A percentile compares a stretch with the other conserved stretches of the same genome.
Evolutionary conservation across 2,797 vertebrate genomes (phyloP).

Genomic region (Danio kyathit): DNA sequence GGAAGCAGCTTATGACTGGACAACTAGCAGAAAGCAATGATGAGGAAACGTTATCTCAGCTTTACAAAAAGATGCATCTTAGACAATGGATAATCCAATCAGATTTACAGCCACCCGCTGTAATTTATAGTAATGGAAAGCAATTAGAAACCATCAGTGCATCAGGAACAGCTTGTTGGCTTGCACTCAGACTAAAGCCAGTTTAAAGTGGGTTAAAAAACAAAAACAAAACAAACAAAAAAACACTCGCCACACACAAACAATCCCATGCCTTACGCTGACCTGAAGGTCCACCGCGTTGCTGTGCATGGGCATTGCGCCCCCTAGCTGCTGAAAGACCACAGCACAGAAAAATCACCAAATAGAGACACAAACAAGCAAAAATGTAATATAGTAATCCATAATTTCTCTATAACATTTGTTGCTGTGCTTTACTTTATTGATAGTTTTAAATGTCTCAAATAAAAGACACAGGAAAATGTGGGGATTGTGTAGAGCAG

Average conservation of each 20-base stretch:
- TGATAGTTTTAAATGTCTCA: background rate
- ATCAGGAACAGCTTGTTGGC: background rate
- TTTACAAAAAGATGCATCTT: conserved; percentile 19
- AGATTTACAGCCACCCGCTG: background rate
- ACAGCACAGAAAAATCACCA: conserved; percentile 62
- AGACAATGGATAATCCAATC: conserved; percentile 19
- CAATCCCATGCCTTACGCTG: conserved; percentile 71
- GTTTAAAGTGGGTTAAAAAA: conserved; percentile 34
- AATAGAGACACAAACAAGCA: conserved; percentile 36
- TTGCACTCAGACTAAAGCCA: conserved; percentile 28
- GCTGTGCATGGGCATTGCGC: conserved; percentile 66
- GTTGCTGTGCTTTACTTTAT: background rate
- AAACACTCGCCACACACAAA: conserved; percentile 25
- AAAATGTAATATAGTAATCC: background rate
- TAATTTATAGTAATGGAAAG: conserved; percentile 20
- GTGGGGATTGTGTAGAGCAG: background rate
- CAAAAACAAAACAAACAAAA: too few species aligned
- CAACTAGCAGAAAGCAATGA: conserved; percentile 12
- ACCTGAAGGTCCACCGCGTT: conserved; percentile 76
- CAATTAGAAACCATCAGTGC: conserved; percentile 17
- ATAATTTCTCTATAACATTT: background rate
- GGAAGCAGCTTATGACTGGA: background rate
- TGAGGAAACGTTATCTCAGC: conserved; percentile 18
- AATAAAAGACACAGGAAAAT: background rate
- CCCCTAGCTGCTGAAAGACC: conserved; percentile 73